phyloP scores from a whole-genome alignment of 2,888 invertebrate species.

The Kryphioiulus occultus region DNA sequence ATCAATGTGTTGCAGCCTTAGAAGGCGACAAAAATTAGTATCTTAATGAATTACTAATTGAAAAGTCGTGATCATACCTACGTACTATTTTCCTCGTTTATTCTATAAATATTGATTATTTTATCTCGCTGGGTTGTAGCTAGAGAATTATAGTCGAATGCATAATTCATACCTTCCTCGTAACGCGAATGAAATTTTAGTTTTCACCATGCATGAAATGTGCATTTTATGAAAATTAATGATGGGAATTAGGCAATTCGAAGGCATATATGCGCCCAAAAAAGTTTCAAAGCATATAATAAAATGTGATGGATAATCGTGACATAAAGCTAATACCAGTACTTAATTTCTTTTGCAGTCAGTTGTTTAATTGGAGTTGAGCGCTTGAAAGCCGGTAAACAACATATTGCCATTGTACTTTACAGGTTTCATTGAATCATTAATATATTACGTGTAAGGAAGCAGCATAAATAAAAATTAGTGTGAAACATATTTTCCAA shows the following conservation, averaged over 20 bases:
- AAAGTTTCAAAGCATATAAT: background rate
- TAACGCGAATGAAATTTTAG: background rate
- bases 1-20: slow-evolving; percentile 14
- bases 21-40: slow-evolving; percentile 17
- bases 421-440: background rate
- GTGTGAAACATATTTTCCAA: too few relatives aligned
- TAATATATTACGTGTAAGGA: background rate
- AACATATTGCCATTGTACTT: background rate
- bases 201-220: background rate
- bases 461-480: too few relatives aligned
- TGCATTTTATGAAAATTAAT: slow-evolving; percentile 21
- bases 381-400: background rate
- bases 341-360: background rate
- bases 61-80: background rate
- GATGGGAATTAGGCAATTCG: background rate
- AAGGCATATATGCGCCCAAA: background rate
- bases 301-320: slow-evolving; percentile 13
- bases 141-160: background rate
- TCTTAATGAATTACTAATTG: slow-evolving; percentile 28
- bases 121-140: background rate
- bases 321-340: background rate
- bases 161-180: slow-evolving; percentile 3
- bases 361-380: background rate
- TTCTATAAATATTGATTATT: background rate
- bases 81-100: background rate